These are phyloP conservation scores for Drosophila micromelanica DNA, from an alignment of 1,140 invertebrate species.

Conservation along the genomic window DNA sequence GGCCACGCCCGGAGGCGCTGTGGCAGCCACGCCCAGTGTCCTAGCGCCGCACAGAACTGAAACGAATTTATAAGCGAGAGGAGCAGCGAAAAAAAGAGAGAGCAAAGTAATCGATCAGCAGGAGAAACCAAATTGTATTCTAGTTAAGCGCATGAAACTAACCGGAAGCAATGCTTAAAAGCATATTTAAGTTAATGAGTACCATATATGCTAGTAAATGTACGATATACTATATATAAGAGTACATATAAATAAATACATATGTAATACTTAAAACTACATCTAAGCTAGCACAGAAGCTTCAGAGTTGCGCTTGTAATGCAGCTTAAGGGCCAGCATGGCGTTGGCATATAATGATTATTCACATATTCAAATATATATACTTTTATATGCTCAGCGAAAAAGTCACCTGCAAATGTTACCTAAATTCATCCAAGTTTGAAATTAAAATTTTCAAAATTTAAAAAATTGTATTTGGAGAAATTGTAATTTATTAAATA, in stretches of 20 bases:
- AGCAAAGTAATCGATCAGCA: background rate
- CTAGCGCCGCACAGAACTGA: constrained; percentile 82
- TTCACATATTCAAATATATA: background rate
- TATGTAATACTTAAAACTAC: constrained; percentile 53
- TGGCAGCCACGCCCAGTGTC: constrained; percentile 58
- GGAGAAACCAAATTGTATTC: constrained; percentile 75
- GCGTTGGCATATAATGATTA: constrained; percentile 11
- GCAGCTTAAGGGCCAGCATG: constrained; percentile 12
- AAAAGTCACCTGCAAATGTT: background rate
- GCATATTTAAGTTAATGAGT: constrained; percentile 16
- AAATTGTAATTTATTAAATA: no score
- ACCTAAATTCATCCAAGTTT: no score
- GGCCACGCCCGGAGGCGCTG: constrained; percentile 60
- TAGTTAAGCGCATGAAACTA: constrained; percentile 62
- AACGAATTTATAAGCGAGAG: constrained; percentile 82
- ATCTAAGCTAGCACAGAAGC: constrained; percentile 44
- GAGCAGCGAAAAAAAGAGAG: background rate
- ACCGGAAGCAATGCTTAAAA: constrained; percentile 24
- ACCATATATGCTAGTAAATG: constrained; percentile 25
- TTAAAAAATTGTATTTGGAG: no score
- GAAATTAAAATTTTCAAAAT: background rate
- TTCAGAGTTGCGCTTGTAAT: constrained; percentile 6
- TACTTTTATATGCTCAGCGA: background rate
- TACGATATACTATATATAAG: constrained; percentile 40
- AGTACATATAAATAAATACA: constrained; percentile 45